Conservation (phyloP, 2,113 vertebrate genomes). For the Larimichthys crocea region DNA sequence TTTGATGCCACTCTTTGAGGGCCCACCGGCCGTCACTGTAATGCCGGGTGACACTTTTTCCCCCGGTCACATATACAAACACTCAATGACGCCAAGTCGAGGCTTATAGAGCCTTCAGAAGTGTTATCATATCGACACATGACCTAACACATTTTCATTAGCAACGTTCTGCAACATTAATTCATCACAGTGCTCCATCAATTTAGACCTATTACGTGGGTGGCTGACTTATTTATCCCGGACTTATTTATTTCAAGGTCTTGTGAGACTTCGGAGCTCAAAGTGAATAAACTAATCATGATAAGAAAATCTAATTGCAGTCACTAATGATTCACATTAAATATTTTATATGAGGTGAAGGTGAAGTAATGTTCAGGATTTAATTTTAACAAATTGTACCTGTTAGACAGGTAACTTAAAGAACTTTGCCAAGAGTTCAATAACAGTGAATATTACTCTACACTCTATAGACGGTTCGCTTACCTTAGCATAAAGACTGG, state of each 20-base stretch:
- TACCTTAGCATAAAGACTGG: neutral
- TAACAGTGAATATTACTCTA: no score
- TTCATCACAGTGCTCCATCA: conserved; percentile 56
- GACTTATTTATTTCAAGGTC: conserved; percentile 47
- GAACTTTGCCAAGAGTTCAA: neutral
- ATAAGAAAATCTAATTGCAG: conserved; percentile 41
- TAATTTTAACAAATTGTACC: neutral
- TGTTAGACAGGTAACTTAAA: neutral
- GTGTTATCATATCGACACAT: conserved; percentile 35
- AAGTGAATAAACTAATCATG: conserved; percentile 33
- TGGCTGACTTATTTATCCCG: conserved; percentile 52
- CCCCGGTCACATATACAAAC: conserved; percentile 23
- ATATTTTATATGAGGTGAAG: neutral
- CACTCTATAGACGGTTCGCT: neutral
- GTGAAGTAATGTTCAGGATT: neutral
- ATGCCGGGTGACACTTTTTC: conserved; percentile 65
- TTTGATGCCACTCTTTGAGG: conserved; percentile 54
- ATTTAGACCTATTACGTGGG: conserved; percentile 40
- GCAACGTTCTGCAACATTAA: conserved; percentile 42
- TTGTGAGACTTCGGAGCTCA: conserved; percentile 35
- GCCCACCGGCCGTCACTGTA: conserved; percentile 60
- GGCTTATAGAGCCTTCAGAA: conserved; percentile 29
- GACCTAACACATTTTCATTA: conserved; percentile 55
- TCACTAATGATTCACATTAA: conserved; percentile 21
- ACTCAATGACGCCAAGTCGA: conserved; percentile 15